These are phyloP conservation scores for Cephus pulcher DNA, from an alignment of 2,888 invertebrate species.

Conservation along the genomic window DNA sequence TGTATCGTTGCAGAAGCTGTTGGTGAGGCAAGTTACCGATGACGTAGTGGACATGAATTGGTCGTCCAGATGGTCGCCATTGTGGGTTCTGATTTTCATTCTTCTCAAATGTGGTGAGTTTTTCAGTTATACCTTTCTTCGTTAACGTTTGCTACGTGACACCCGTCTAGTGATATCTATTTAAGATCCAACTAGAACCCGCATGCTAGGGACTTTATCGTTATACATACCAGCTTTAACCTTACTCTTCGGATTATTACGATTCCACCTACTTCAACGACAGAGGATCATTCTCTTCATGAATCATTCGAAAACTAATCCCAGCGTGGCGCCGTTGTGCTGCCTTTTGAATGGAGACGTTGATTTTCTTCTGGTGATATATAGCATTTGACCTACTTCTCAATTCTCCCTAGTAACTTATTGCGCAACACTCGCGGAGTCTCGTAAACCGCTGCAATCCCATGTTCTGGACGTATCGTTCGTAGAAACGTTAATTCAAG, in stretches of 20 bases:
- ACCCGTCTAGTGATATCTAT: background rate
- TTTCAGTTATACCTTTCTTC: conserved; percentile 10
- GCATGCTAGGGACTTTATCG: background rate
- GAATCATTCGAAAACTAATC: conserved; percentile 6
- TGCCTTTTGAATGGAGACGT: background rate
- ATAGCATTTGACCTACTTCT: background rate
- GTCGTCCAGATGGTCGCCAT: conserved; percentile 59
- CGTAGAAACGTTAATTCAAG: conserved; percentile 3
- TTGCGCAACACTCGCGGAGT: background rate
- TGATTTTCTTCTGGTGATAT: background rate
- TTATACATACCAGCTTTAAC: conserved; percentile 6
- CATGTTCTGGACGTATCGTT: background rate
- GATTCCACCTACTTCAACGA: conserved; percentile 8
- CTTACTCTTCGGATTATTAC: conserved; percentile 16
- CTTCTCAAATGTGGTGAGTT: conserved; percentile 59
- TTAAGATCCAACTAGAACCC: background rate
- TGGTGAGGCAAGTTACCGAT: conserved; percentile 49
- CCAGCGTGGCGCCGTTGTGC: background rate
- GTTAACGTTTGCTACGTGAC: conserved; percentile 6
- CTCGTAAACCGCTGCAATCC: background rate
- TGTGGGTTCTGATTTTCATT: conserved; percentile 60
- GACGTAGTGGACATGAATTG: conserved; percentile 64
- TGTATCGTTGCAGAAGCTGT: conserved; percentile 34
- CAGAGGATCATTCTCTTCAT: background rate
- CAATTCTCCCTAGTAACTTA: background rate